These are phyloP conservation scores for Rhinolophus sinicus DNA, from an alignment of 2,113 vertebrate genomes.

Conservation along the genomic window DNA sequence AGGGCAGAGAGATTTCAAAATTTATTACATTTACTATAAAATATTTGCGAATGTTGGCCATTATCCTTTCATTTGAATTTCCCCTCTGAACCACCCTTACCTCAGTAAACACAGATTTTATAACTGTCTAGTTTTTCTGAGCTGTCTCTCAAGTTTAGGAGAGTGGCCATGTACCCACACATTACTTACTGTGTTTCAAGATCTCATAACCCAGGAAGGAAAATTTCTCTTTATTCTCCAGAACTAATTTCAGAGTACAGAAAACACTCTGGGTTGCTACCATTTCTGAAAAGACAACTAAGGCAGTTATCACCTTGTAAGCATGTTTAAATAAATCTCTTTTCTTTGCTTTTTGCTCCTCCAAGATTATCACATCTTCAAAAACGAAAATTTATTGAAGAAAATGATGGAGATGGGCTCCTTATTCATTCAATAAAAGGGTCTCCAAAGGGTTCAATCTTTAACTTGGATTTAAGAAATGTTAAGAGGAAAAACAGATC, in stretches of 20 bases:
- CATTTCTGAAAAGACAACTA: constrained; percentile 18
- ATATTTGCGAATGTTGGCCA: constrained; percentile 62
- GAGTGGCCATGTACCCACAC: not conserved
- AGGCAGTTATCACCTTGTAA: not conserved
- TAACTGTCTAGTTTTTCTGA: not conserved
- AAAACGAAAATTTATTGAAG: constrained; percentile 10
- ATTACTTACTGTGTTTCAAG: constrained; percentile 21
- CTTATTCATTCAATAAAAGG: constrained; percentile 46
- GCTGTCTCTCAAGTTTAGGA: not conserved
- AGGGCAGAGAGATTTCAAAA: constrained; percentile 55
- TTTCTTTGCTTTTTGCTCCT: constrained; percentile 32
- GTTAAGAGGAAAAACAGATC: constrained; percentile 31
- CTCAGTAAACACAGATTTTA: not conserved
- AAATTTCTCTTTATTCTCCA: constrained; percentile 23
- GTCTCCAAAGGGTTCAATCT: not conserved
- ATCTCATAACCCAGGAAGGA: not conserved
- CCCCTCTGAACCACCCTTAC: constrained; percentile 45
- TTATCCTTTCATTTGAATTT: constrained; percentile 75
- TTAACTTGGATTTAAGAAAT: constrained; percentile 41
- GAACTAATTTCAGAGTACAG: constrained; percentile 28
- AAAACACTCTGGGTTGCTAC: not conserved
- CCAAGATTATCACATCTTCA: constrained; percentile 38
- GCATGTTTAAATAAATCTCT: constrained; percentile 43
- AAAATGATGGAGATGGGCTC: constrained; percentile 8
- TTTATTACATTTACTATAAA: constrained; percentile 62